Conservation (phyloP, 2,797 vertebrate genomes). For the Silurus lanzhouensis region DNA sequence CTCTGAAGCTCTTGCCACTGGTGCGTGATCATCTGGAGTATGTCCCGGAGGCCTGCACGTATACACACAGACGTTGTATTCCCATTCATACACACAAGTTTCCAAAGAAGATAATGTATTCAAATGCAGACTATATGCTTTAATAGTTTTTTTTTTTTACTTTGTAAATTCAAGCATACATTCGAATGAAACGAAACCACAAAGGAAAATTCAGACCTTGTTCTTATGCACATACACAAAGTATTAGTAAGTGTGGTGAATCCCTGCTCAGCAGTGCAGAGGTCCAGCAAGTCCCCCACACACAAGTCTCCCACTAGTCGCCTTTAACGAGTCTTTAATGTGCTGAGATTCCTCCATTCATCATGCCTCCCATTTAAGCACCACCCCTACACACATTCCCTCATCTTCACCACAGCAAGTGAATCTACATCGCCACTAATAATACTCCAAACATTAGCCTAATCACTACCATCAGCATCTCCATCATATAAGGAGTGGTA, state of each 20-base stretch:
- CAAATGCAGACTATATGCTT: neutral
- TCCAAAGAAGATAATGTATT: neutral
- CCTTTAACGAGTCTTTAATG: slow-evolving; percentile 62
- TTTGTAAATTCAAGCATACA: neutral
- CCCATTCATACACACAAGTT: slow-evolving; percentile 8
- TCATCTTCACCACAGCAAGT: slow-evolving; percentile 46
- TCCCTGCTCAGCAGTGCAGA: slow-evolving; percentile 53
- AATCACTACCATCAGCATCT: slow-evolving; percentile 56
- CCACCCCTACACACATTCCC: slow-evolving; percentile 50
- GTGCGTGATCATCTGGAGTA: slow-evolving; percentile 90
- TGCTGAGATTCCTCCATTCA: slow-evolving; percentile 58
- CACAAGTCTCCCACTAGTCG: slow-evolving; percentile 48
- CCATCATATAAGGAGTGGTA: slow-evolving; percentile 44
- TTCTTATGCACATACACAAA: slow-evolving; percentile 7
- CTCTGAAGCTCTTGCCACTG: slow-evolving; percentile 97
- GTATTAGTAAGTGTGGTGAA: slow-evolving; percentile 40
- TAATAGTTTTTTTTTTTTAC: neutral
- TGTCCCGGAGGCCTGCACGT: slow-evolving; percentile 88
- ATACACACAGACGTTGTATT: slow-evolving; percentile 30
- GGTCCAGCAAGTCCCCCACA: slow-evolving; percentile 84
- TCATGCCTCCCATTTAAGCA: slow-evolving; percentile 58
- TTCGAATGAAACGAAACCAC: neutral
- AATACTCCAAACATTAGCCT: slow-evolving; percentile 54
- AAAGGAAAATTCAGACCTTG: neutral
- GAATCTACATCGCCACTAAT: slow-evolving; percentile 56